Evolutionary conservation across 1,140 invertebrate species (phyloP).

Genomic region (Adoxophyes honmai): DNA sequence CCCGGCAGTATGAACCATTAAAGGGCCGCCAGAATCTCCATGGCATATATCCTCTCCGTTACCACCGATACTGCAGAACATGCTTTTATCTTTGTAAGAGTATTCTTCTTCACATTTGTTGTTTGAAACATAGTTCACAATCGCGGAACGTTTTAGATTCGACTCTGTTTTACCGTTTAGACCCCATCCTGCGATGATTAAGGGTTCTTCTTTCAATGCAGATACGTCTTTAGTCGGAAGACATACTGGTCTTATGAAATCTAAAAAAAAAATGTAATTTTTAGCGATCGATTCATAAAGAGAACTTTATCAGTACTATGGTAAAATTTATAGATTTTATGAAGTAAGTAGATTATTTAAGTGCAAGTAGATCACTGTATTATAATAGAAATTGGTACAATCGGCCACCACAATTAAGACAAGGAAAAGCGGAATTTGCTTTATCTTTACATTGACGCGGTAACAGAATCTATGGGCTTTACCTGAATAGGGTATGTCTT

Average conservation of each 20-base stretch:
- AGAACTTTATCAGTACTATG: no score
- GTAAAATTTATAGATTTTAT: no score
- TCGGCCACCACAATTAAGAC: no score
- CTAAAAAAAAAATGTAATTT: not conserved
- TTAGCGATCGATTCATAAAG: no score
- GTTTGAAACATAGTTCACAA: not conserved
- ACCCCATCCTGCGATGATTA: slow-evolving; percentile 5
- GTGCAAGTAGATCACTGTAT: no score
- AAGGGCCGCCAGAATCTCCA: not conserved
- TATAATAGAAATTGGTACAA: not conserved
- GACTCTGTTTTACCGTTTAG: slow-evolving; percentile 1
- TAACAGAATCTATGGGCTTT: not conserved
- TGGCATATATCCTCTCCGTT: slow-evolving; percentile 3
- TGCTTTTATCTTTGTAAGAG: slow-evolving; percentile 3
- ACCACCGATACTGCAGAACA: slow-evolving; percentile 2
- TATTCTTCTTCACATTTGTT: not conserved
- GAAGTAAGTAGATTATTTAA: no score
- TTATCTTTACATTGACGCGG: no score
- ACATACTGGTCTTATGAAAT: slow-evolving; percentile 1
- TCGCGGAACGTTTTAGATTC: not conserved
- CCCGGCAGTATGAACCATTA: not conserved
- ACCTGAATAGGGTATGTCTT: not conserved
- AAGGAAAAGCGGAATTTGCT: no score
- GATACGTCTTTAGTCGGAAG: not conserved
- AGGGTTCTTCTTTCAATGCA: not conserved